Percentiles rank a stretch among this genome's conserved stretches.
Evolutionary conservation across 2,797 vertebrate species (phyloP).

Genomic region (Tympanoctomys barrerae): DNA sequence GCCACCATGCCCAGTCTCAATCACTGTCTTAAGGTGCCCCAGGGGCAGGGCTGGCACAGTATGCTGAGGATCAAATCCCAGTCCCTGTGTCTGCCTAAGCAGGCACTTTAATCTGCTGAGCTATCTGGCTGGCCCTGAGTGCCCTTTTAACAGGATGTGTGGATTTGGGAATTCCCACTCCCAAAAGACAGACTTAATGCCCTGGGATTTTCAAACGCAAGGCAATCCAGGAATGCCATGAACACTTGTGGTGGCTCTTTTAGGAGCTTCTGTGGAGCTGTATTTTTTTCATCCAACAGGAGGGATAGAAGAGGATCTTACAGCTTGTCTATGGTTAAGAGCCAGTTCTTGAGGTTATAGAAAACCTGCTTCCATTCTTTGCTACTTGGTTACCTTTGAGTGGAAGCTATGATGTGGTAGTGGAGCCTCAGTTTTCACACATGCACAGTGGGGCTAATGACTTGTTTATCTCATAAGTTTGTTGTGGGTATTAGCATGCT

Average conservation of each 20-base stretch:
- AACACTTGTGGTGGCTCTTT: neutral
- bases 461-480: neutral
- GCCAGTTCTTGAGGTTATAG: neutral
- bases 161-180: neutral
- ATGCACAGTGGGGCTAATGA: neutral
- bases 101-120: too few relatives aligned
- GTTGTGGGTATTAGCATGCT: neutral
- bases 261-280: neutral
- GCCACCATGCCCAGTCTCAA: too few relatives aligned
- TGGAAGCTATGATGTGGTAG: neutral
- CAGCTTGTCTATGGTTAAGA: constrained; percentile 13
- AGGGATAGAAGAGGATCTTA: neutral
- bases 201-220: constrained; percentile 50
- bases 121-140: neutral
- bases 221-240: neutral
- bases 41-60: too few relatives aligned
- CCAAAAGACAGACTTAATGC: neutral
- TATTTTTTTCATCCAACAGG: constrained; percentile 33
- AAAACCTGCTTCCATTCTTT: constrained; percentile 20
- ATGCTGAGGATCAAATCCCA: too few relatives aligned
- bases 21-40: too few relatives aligned
- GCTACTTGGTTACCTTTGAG: neutral
- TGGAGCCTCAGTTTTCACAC: constrained; percentile 12
- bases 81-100: too few relatives aligned
- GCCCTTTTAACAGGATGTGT: neutral